phyloP scores from a whole-genome alignment of 2,888 invertebrate genomes.

The Folsomia candida region DNA sequence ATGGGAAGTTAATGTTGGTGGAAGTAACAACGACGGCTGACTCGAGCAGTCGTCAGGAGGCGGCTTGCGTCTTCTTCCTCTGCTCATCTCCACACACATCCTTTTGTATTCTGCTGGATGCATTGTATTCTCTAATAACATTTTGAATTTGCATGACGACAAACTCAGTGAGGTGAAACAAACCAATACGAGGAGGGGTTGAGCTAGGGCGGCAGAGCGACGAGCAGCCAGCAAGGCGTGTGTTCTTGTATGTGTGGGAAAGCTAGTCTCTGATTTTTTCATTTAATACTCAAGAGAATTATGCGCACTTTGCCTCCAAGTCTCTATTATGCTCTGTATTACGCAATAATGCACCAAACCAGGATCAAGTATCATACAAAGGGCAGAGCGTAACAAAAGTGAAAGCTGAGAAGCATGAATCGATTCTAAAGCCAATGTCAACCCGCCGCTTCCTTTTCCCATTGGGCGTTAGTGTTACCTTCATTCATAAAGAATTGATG shows the following conservation, averaged over 20 bases:
- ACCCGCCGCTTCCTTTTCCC: neutral
- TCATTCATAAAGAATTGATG: neutral
- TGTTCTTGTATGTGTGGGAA: neutral
- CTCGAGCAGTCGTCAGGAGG: no score
- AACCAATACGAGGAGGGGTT: no score
- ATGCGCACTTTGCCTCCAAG: neutral
- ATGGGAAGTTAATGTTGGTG: slow-evolving; percentile 21
- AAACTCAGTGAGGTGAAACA: neutral
- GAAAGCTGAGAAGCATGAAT: no score
- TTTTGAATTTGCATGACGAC: neutral
- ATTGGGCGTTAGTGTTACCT: neutral
- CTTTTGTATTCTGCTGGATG: neutral
- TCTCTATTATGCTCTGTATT: neutral
- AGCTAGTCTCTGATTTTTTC: slow-evolving; percentile 1
- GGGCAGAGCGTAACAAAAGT: no score
- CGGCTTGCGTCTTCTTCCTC: neutral
- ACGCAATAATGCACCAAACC: neutral
- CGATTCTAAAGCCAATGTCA: neutral
- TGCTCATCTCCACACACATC: neutral
- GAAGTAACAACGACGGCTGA: neutral
- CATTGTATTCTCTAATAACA: neutral
- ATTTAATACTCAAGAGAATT: slow-evolving; percentile 11
- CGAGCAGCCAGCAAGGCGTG: neutral
- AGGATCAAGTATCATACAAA: neutral
- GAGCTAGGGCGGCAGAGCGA: no score